Percentiles rank a stretch among this genome's conserved stretches.
Evolutionary conservation across 2,113 vertebrate genomes (phyloP).

Genomic region (Catharus fuscescens): DNA sequence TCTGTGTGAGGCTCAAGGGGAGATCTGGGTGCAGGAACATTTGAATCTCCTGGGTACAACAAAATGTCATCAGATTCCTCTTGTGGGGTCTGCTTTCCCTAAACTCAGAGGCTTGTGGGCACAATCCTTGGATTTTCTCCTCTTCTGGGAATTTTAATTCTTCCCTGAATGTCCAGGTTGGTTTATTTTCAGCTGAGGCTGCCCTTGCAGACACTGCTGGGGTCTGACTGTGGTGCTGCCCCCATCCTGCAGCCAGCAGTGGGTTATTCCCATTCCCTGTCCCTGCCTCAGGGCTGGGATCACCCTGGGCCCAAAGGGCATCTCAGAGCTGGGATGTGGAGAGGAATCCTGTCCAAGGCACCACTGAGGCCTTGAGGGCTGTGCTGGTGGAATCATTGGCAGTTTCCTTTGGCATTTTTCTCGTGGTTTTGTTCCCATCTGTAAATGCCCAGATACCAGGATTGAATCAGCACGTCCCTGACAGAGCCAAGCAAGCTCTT

Average conservation of each 20-base stretch:
- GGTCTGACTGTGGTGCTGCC: neutral
- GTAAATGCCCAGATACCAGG: neutral
- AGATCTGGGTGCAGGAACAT: neutral
- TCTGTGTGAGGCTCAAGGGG: neutral
- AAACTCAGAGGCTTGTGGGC: neutral
- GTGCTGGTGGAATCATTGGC: neutral
- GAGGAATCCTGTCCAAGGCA: neutral
- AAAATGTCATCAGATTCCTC: neutral
- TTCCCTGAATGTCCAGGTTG: neutral
- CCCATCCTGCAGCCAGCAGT: neutral
- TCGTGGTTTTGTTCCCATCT: neutral
- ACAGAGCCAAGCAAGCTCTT: neutral
- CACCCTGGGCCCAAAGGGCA: neutral
- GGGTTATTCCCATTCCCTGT: neutral
- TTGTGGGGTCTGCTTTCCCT: neutral
- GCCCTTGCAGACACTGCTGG: neutral
- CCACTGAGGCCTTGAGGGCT: accelerated
- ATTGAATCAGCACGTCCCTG: neutral
- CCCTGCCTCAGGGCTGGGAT: neutral
- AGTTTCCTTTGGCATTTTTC: neutral
- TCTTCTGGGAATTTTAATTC: neutral
- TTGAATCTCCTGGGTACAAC: neutral
- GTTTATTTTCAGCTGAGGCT: neutral
- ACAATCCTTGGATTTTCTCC: neutral
- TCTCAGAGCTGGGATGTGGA: neutral